These are phyloP conservation scores for Meloidogyne exigua DNA, from an alignment of 1,140 invertebrate genomes.

Conservation along the genomic window DNA sequence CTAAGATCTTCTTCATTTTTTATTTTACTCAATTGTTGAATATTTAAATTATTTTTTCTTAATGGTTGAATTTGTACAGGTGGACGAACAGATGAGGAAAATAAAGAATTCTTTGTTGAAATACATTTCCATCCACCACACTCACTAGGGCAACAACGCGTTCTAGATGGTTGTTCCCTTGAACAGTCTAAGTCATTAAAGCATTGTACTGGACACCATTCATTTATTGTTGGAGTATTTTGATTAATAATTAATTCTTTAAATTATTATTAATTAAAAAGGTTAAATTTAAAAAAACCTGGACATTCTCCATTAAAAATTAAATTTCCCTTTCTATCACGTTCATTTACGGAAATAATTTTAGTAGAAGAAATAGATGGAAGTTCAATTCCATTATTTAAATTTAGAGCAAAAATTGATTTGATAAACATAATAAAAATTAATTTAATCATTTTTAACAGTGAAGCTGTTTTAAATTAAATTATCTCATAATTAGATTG, in stretches of 20 bases:
- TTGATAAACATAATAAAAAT: no score
- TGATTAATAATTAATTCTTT: neutral
- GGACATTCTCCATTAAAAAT: neutral
- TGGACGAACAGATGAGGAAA: neutral
- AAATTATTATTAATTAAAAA: neutral
- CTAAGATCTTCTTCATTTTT: neutral
- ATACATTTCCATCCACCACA: conserved; percentile 4
- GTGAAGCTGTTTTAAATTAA: no score
- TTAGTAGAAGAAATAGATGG: neutral
- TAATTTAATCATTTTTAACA: no score
- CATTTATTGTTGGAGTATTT: neutral
- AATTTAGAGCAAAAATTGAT: neutral
- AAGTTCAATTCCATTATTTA: neutral
- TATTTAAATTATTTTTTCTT: conserved; percentile 6
- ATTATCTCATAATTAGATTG: no score
- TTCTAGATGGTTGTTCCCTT: neutral
- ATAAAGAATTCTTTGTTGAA: neutral
- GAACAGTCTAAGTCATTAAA: neutral
- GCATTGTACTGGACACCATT: neutral
- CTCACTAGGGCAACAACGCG: neutral
- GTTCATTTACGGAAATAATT: neutral
- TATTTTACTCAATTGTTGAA: neutral
- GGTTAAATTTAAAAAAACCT: neutral
- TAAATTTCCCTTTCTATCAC: neutral
- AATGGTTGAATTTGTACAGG: neutral